A percentile compares a stretch with the other conserved stretches of the same genome.
These are phyloP conservation scores for Chrysodeixis includens DNA, from an alignment of 2,888 invertebrate genomes.

Conservation along the genomic window DNA sequence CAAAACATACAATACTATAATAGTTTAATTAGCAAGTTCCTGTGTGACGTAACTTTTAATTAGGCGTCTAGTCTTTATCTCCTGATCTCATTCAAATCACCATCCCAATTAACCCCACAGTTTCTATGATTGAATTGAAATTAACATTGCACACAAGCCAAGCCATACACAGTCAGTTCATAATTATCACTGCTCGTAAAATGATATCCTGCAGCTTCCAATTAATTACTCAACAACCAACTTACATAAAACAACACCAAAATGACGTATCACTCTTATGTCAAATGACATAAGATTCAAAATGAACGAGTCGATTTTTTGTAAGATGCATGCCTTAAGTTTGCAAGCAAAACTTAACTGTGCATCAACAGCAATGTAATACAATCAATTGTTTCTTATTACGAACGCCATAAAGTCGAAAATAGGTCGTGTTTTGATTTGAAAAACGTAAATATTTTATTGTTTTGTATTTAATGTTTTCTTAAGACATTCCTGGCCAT, in stretches of 20 bases:
- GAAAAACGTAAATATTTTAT: slow-evolving; percentile 60
- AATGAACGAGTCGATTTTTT: slow-evolving; percentile 38
- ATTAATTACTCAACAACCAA: slow-evolving; percentile 68
- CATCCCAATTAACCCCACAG: slow-evolving; percentile 19
- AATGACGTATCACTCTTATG: slow-evolving; percentile 25
- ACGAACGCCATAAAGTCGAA: slow-evolving; percentile 53
- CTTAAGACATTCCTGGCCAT: slow-evolving; percentile 85
- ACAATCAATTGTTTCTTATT: slow-evolving; percentile 53
- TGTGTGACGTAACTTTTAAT: slow-evolving; percentile 7
- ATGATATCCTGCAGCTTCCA: slow-evolving; percentile 70
- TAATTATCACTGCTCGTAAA: slow-evolving; percentile 69
- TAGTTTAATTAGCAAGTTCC: not conserved
- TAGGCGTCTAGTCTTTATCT: slow-evolving; percentile 14
- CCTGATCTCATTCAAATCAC: slow-evolving; percentile 25
- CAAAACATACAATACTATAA: no score
- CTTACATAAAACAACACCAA: slow-evolving; percentile 13
- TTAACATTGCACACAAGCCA: slow-evolving; percentile 41
- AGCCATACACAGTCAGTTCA: slow-evolving; percentile 54
- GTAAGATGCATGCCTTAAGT: slow-evolving; percentile 14
- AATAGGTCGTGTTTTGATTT: slow-evolving; percentile 47
- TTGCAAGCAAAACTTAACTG: slow-evolving; percentile 23
- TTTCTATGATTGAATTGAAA: slow-evolving; percentile 46
- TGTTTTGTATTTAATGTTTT: slow-evolving; percentile 74
- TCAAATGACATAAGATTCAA: slow-evolving; percentile 52
- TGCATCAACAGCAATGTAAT: slow-evolving; percentile 34